A percentile compares a stretch with the other conserved stretches of the same genome.
phyloP scores from a whole-genome alignment of 1,140 invertebrate species.

The Habropoda laboriosa region DNA sequence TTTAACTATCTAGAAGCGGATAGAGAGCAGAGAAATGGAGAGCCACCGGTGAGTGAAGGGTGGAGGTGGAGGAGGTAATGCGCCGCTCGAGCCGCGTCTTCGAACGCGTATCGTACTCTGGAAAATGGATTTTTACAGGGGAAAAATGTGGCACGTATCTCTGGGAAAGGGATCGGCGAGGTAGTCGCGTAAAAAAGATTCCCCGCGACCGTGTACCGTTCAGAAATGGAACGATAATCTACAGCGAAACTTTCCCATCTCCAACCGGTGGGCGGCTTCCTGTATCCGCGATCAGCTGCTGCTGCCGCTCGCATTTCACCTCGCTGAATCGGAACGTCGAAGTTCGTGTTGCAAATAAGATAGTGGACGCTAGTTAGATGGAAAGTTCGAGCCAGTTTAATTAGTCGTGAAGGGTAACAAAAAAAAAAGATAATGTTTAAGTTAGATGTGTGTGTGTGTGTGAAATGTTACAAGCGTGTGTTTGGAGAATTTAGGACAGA shows the following conservation, averaged over 20 bases:
- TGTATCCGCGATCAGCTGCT: background rate
- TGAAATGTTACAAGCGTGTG: too few relatives aligned
- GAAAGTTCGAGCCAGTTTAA: background rate
- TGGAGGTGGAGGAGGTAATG: background rate
- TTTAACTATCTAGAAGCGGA: slow-evolving; percentile 39
- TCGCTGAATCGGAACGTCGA: background rate
- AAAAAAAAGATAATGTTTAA: too few relatives aligned
- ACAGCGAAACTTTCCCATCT: background rate
- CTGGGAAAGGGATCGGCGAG: slow-evolving; percentile 14
- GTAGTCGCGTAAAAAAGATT: slow-evolving; percentile 11
- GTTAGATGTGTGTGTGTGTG: too few relatives aligned
- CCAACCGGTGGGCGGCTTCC: background rate
- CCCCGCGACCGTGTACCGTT: background rate
- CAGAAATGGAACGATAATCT: slow-evolving; percentile 30
- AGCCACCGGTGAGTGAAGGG: background rate
- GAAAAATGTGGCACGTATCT: slow-evolving; percentile 31
- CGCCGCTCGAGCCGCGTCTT: slow-evolving; percentile 9
- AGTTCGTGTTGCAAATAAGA: background rate
- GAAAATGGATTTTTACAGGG: slow-evolving; percentile 33
- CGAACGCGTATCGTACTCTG: slow-evolving; percentile 12
- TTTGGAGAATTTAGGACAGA: too few relatives aligned
- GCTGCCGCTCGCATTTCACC: background rate
- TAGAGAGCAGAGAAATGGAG: background rate
- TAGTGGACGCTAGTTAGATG: background rate
- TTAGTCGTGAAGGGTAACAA: too few relatives aligned